These are phyloP conservation scores for Setophaga kirtlandii DNA, from an alignment of 2,113 vertebrate genomes.

Conservation along the genomic window DNA sequence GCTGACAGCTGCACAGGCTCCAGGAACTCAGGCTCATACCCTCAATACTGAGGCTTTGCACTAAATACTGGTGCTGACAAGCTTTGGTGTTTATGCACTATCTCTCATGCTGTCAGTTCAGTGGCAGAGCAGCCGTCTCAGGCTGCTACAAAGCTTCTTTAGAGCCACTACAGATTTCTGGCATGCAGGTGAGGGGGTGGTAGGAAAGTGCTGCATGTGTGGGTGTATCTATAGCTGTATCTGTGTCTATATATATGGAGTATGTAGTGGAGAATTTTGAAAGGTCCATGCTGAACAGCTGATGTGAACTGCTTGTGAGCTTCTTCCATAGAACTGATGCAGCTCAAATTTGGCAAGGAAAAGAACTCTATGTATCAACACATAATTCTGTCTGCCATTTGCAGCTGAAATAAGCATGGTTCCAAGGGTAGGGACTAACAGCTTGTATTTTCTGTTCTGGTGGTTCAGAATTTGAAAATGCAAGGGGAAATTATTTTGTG, in stretches of 20 bases:
- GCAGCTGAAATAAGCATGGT: not conserved
- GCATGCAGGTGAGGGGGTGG: not conserved
- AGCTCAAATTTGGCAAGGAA: not conserved
- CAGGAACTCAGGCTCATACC: not conserved
- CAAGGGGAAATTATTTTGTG: not conserved
- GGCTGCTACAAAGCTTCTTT: not conserved
- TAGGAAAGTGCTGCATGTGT: not conserved
- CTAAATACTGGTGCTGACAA: constrained; percentile 23
- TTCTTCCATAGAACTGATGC: not conserved
- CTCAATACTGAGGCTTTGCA: constrained; percentile 22
- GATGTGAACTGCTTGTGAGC: not conserved
- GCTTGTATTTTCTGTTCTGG: not conserved
- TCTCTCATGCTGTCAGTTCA: not conserved
- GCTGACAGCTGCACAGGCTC: constrained; percentile 47
- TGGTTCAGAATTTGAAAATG: not conserved
- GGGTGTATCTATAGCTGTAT: no score
- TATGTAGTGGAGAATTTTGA: not conserved
- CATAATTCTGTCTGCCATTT: not conserved
- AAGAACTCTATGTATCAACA: not conserved
- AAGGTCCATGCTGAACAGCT: not conserved
- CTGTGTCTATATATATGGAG: not conserved
- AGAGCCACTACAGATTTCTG: not conserved
- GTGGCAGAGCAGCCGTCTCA: not conserved
- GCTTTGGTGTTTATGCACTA: not conserved
- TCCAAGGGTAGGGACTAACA: not conserved